A percentile compares a stretch with the other conserved stretches of the same genome.
Evolutionary conservation across 2,888 invertebrate genomes (phyloP).

Genomic region (Eledona agricola): DNA sequence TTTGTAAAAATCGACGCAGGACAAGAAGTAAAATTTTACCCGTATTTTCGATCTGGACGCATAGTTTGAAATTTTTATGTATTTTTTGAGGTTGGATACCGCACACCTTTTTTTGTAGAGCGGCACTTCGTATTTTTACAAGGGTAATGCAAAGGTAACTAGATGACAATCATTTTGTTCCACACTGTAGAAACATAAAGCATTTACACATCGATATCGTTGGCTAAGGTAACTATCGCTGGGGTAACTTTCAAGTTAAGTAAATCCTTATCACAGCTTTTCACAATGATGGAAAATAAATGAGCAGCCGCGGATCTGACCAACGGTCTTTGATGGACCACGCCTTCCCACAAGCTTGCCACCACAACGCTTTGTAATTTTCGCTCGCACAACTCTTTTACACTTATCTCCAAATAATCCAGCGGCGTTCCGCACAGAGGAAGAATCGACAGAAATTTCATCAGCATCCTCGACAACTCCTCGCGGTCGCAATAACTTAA

Average conservation of each 20-base stretch:
- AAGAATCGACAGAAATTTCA: conserved; percentile 66
- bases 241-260: conserved; percentile 70
- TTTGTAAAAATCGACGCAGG: no score
- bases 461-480: conserved; percentile 67
- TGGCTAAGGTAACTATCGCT: conserved; percentile 75
- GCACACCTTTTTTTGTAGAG: no score
- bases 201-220: conserved; percentile 73
- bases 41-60: no score
- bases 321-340: conserved; percentile 70
- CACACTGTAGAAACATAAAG: conserved; percentile 1
- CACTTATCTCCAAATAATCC: conserved; percentile 58
- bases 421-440: conserved; percentile 66
- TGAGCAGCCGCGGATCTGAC: conserved; percentile 70
- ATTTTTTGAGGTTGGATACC: no score
- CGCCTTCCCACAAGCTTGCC: conserved; percentile 71
- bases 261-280: conserved; percentile 66
- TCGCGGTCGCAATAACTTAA: conserved; percentile 65
- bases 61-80: no score
- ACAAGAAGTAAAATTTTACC: no score
- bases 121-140: no score
- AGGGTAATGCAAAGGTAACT: no score
- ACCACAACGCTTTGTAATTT: conserved; percentile 67
- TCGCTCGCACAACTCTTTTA: conserved; percentile 56
- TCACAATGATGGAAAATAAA: conserved; percentile 68
- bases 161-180: no score